phyloP scores from a whole-genome alignment of 1,140 invertebrate species.

The Drosophila parvula region DNA sequence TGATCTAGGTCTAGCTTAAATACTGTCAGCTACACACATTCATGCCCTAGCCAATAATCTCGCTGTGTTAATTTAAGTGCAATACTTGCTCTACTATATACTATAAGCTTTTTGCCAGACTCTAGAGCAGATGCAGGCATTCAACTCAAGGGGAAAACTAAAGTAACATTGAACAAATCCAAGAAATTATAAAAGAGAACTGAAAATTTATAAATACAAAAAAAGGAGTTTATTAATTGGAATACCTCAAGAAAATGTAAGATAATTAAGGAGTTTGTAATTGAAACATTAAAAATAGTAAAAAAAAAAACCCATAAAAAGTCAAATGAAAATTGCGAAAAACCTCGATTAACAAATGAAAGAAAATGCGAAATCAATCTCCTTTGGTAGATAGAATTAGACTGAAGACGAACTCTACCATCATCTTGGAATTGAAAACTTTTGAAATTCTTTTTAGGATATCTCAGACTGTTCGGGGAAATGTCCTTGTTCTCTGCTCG shows the following conservation, averaged over 20 bases:
- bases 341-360: background rate
- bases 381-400: background rate
- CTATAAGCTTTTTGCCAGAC: constrained; percentile 12
- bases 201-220: background rate
- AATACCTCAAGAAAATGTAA: background rate
- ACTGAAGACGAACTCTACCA: background rate
- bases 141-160: constrained; percentile 45
- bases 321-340: background rate
- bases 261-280: background rate
- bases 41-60: constrained; percentile 18
- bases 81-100: background rate
- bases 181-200: constrained; percentile 16
- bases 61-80: background rate
- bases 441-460: background rate
- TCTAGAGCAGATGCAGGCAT: constrained; percentile 54
- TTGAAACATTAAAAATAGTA: too few species aligned
- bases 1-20: constrained; percentile 1
- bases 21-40: background rate
- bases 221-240: background rate
- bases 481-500: constrained; percentile 14
- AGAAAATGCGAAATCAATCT: background rate
- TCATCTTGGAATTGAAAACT: background rate
- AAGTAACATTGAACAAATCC: constrained; percentile 37
- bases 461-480: background rate
- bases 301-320: background rate